phyloP scores from a whole-genome alignment of 2,113 vertebrate genomes.

The Pica pica region DNA sequence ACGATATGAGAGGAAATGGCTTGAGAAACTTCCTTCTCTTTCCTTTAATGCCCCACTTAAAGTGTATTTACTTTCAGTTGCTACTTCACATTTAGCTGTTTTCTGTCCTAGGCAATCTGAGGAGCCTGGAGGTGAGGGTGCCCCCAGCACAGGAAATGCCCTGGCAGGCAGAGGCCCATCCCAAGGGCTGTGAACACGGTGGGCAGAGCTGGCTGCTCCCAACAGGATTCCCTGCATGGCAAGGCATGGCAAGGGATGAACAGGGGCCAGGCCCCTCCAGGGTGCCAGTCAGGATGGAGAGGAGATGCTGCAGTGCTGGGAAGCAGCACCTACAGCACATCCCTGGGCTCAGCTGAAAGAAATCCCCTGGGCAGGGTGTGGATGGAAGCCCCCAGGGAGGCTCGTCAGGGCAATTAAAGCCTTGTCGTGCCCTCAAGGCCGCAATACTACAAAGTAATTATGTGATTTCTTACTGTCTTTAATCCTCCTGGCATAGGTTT shows the following conservation, averaged over 20 bases:
- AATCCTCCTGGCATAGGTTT: not conserved
- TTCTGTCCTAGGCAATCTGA: not conserved
- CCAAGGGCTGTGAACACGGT: rapidly evolving
- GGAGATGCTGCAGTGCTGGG: not conserved
- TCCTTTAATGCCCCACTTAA: not conserved
- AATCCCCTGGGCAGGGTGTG: not conserved
- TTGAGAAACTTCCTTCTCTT: not conserved
- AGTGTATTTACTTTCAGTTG: not conserved
- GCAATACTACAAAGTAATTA: not conserved
- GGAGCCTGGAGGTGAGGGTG: not conserved
- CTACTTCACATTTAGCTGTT: not conserved
- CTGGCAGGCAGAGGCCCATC: not conserved
- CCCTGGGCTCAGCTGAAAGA: not conserved
- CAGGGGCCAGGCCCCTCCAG: not conserved
- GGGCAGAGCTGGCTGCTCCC: not conserved
- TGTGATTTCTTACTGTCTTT: not conserved
- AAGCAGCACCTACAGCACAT: not conserved
- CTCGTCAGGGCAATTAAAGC: not conserved
- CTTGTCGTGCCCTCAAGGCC: not conserved
- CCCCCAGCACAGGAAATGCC: not conserved
- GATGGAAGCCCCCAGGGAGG: not conserved
- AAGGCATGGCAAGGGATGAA: not conserved
- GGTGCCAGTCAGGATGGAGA: not conserved
- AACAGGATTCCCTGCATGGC: not conserved
- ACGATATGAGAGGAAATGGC: not conserved